Evolutionary conservation across 2,113 vertebrate species (phyloP).

Genomic region (Tenebrosternarchus preto): DNA sequence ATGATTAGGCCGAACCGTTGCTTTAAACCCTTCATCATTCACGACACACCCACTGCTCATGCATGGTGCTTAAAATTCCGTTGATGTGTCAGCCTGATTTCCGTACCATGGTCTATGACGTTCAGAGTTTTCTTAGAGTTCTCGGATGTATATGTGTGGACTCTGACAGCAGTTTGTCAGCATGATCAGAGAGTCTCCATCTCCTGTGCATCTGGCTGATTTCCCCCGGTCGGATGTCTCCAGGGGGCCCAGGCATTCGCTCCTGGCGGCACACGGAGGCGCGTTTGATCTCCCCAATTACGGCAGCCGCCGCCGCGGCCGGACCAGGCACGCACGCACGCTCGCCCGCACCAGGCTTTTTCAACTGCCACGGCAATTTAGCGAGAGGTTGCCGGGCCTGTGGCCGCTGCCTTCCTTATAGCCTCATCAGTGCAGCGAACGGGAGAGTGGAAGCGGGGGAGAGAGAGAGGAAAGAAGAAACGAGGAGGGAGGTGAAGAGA

Average conservation of each 20-base stretch:
- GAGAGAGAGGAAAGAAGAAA: slow-evolving; percentile 31
- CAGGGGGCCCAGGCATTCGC: slow-evolving; percentile 66
- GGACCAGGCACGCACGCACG: slow-evolving; percentile 61
- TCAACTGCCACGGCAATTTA: slow-evolving; percentile 75
- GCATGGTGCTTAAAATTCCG: background rate
- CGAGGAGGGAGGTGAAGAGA: slow-evolving; percentile 26
- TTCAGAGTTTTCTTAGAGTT: background rate
- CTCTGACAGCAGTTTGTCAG: slow-evolving; percentile 64
- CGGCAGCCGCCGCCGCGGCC: slow-evolving; percentile 60
- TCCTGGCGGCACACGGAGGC: slow-evolving; percentile 74
- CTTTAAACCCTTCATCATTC: background rate
- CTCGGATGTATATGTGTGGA: slow-evolving; percentile 47
- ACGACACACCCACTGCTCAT: background rate
- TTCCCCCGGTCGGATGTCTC: slow-evolving; percentile 69
- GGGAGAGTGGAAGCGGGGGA: slow-evolving; percentile 56
- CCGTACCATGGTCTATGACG: slow-evolving; percentile 7
- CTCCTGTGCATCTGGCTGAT: slow-evolving; percentile 66
- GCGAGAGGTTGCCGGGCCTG: slow-evolving; percentile 62
- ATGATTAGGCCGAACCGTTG: slow-evolving; percentile 17
- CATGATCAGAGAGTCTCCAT: slow-evolving; percentile 66
- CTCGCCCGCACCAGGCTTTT: slow-evolving; percentile 75
- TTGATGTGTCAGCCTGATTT: background rate
- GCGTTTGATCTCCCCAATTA: slow-evolving; percentile 79
- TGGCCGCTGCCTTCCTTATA: slow-evolving; percentile 58
- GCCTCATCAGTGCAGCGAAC: slow-evolving; percentile 65